phyloP scores from a whole-genome alignment of 2,113 vertebrate genomes.

The Tachysurus fulvidraco region DNA sequence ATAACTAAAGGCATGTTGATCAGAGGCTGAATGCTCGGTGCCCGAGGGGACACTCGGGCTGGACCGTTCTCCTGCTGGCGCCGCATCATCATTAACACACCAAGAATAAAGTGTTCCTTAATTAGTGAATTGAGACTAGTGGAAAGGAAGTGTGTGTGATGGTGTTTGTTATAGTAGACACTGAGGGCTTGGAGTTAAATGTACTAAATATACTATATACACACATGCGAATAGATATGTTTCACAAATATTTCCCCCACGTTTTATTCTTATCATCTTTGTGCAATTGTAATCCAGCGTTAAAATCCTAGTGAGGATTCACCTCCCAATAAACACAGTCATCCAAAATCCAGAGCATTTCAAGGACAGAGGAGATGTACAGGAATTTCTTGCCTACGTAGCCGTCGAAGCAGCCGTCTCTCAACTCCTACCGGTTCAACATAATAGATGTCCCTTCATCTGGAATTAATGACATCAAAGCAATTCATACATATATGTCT shows the following conservation, averaged over 20 bases:
- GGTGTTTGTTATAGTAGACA: slow-evolving; percentile 53
- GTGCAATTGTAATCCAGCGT: neutral
- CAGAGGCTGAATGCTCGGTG: slow-evolving; percentile 72
- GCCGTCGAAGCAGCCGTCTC: slow-evolving; percentile 60
- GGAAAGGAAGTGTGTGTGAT: neutral
- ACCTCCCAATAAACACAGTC: neutral
- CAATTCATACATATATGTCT: slow-evolving; percentile 60
- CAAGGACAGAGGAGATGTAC: slow-evolving; percentile 44
- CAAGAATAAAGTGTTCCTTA: slow-evolving; percentile 65
- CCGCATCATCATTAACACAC: slow-evolving; percentile 78
- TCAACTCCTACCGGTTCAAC: slow-evolving; percentile 72
- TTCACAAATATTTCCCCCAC: neutral
- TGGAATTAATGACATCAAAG: slow-evolving; percentile 70
- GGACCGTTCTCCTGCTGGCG: slow-evolving; percentile 45
- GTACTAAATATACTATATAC: neutral
- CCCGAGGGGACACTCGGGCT: slow-evolving; percentile 70
- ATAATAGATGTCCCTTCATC: slow-evolving; percentile 71
- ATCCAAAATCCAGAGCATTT: slow-evolving; percentile 12
- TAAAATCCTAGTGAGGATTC: neutral
- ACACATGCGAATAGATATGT: neutral
- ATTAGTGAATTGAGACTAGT: slow-evolving; percentile 62
- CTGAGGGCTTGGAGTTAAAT: neutral
- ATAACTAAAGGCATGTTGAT: slow-evolving; percentile 81
- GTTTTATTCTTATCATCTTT: neutral
- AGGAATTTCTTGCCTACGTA: slow-evolving; percentile 65